A percentile compares a stretch with the other conserved stretches of the same genome.
These are phyloP conservation scores for Acrocephalus arundinaceus DNA, from an alignment of 2,113 vertebrate genomes.

Conservation along the genomic window DNA sequence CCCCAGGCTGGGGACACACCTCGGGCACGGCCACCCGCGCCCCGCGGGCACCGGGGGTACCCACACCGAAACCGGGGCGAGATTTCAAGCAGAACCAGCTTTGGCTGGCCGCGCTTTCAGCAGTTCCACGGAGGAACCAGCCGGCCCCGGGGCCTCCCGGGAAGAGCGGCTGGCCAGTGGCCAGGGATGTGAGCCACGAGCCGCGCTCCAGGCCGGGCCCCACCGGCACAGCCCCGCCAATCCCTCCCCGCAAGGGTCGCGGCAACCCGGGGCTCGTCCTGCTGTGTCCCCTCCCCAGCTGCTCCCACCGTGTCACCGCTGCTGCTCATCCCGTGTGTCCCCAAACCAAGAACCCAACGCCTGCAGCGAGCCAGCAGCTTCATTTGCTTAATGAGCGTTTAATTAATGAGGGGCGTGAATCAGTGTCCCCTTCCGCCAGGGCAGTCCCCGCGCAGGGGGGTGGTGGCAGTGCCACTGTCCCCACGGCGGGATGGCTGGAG, in stretches of 20 bases:
- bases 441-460: background rate
- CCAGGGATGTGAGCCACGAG: background rate
- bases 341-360: background rate
- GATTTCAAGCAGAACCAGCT: background rate
- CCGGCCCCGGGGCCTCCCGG: background rate
- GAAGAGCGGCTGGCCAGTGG: background rate
- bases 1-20: background rate
- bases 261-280: background rate
- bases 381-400: slow-evolving; percentile 17
- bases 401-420: slow-evolving; percentile 44
- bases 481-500: background rate
- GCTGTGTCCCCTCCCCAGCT: rapidly evolving
- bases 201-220: rapidly evolving
- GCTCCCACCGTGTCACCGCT: background rate
- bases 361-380: background rate
- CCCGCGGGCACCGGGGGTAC: background rate
- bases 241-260: rapidly evolving
- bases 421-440: background rate
- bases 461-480: background rate
- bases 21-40: background rate
- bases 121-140: background rate
- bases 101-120: background rate
- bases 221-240: background rate
- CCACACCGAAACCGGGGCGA: background rate
- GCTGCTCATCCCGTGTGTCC: background rate